Evolutionary conservation across 2,113 vertebrate genomes (phyloP).

Genomic region (Poecile atricapillus): DNA sequence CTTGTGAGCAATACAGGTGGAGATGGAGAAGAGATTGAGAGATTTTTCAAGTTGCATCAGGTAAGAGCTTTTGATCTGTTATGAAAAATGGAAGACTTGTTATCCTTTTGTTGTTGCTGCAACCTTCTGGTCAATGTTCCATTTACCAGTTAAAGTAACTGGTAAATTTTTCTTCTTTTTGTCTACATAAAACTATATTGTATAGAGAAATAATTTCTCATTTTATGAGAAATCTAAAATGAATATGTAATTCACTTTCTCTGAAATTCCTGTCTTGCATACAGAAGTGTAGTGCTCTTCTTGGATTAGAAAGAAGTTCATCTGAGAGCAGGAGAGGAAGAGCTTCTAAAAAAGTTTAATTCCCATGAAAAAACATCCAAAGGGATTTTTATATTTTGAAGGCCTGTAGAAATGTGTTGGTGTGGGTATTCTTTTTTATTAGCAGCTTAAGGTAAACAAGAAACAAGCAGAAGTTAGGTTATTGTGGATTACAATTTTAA

Average conservation of each 20-base stretch:
- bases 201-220: not conserved
- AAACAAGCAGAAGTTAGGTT: not conserved
- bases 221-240: not conserved
- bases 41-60: slow-evolving; percentile 96
- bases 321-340: not conserved
- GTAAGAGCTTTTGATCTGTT: slow-evolving; percentile 61
- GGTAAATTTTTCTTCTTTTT: not conserved
- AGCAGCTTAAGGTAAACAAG: not conserved
- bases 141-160: not conserved
- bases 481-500: not conserved
- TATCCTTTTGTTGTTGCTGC: not conserved
- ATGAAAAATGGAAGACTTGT: not conserved
- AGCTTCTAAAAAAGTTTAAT: not conserved
- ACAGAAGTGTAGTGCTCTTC: not conserved
- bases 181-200: not conserved
- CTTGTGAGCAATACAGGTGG: slow-evolving; percentile 91
- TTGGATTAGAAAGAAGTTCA: not conserved
- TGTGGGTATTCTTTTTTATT: not conserved
- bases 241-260: not conserved
- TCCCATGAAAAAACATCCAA: not conserved
- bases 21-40: slow-evolving; percentile 94
- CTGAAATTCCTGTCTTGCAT: not conserved
- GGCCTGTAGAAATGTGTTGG: not conserved
- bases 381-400: not conserved
- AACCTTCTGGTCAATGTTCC: not conserved